A percentile compares a stretch with the other conserved stretches of the same genome.
Conservation (phyloP, 1,140 invertebrate species). For the Aphis gossypii region DNA sequence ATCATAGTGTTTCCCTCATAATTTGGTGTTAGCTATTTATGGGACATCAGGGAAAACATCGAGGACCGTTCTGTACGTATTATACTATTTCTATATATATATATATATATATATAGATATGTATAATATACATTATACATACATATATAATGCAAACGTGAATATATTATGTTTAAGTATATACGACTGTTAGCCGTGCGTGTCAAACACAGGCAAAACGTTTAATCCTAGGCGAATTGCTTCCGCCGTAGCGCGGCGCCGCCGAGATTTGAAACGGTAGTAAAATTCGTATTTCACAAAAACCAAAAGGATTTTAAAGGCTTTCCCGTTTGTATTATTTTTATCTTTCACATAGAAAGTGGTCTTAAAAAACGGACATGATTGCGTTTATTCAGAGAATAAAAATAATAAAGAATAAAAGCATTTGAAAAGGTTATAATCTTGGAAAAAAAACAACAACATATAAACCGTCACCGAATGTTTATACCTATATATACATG, state of each 20-base stretch:
- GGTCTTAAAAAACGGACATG: constrained; percentile 5
- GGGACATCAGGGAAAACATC: background rate
- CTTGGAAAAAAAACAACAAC: background rate
- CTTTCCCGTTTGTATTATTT: background rate
- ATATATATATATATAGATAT: background rate
- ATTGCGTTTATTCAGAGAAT: background rate
- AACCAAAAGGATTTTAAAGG: constrained; percentile 17
- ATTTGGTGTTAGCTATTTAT: background rate
- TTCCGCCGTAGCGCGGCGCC: background rate
- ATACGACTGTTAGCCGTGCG: background rate
- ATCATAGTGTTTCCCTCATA: background rate
- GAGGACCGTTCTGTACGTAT: background rate
- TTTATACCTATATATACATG: background rate
- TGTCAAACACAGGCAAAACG: background rate
- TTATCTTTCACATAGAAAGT: background rate
- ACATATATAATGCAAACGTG: background rate
- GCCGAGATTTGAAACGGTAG: background rate
- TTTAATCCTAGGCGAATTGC: constrained; percentile 1
- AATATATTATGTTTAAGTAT: background rate
- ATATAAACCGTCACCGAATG: background rate
- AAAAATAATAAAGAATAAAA: background rate
- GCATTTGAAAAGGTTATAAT: background rate
- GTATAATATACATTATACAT: background rate
- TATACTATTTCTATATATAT: background rate
- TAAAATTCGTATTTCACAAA: background rate